A percentile compares a stretch with the other conserved stretches of the same genome.
These are phyloP conservation scores for Apis laboriosa DNA, from an alignment of 1,140 invertebrate species.

Conservation along the genomic window DNA sequence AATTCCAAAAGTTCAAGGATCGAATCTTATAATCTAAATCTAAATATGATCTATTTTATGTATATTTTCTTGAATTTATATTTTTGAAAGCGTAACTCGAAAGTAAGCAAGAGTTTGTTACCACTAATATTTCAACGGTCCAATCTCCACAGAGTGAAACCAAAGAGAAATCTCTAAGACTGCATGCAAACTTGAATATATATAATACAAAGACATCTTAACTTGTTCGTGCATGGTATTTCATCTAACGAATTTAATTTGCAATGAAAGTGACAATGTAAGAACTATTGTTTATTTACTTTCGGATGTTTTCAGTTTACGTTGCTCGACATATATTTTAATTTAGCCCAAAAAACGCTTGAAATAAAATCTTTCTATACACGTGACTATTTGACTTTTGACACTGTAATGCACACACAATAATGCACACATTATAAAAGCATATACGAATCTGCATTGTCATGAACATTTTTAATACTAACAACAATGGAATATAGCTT, in stretches of 20 bases:
- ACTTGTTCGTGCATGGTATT: background rate
- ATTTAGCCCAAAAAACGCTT: background rate
- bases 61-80: background rate
- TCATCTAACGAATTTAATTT: background rate
- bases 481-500: background rate
- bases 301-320: background rate
- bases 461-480: background rate
- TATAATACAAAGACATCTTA: background rate
- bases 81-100: conserved; percentile 1
- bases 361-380: background rate
- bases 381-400: background rate
- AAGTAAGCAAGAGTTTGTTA: background rate
- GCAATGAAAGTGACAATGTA: background rate
- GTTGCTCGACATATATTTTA: background rate
- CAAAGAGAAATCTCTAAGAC: conserved; percentile 32
- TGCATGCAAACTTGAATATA: conserved; percentile 8
- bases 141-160: conserved; percentile 14
- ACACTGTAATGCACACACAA: background rate
- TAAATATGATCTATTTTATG: background rate
- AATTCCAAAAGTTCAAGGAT: background rate
- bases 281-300: background rate
- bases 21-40: background rate
- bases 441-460: background rate
- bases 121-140: background rate
- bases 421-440: background rate